Percentiles rank a stretch among this genome's conserved stretches.
phyloP scores from a whole-genome alignment of 2,888 invertebrate species.

The Calliopum simillimum region DNA sequence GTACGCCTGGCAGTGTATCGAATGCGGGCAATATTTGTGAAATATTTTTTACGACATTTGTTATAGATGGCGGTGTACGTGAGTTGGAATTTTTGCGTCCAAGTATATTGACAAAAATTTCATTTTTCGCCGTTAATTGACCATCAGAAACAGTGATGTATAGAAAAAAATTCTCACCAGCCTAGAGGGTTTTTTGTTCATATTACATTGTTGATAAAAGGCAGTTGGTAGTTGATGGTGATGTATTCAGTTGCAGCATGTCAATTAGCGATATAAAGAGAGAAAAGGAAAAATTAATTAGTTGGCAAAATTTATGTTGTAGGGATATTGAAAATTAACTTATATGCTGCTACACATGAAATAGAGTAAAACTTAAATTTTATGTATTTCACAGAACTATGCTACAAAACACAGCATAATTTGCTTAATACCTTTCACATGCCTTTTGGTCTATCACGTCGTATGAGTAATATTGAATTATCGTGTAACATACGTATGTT shows the following conservation, averaged over 20 bases:
- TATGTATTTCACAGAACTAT: too few species aligned
- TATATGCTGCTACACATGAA: too few species aligned
- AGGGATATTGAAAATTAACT: too few species aligned
- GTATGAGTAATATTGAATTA: too few species aligned
- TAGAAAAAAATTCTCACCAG: constrained; percentile 74
- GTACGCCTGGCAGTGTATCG: constrained; percentile 63
- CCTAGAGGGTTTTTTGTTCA: constrained; percentile 65
- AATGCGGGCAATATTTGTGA: constrained; percentile 64
- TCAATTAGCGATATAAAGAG: not conserved
- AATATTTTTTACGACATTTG: constrained; percentile 60
- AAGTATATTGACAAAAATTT: constrained; percentile 75
- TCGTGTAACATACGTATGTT: too few species aligned
- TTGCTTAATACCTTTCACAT: too few species aligned
- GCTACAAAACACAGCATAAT: too few species aligned
- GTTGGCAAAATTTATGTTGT: not conserved
- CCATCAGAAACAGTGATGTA: constrained; percentile 79
- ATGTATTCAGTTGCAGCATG: not conserved
- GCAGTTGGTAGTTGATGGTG: too few species aligned
- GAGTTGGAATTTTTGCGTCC: constrained; percentile 51
- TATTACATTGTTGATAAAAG: not conserved
- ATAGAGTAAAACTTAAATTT: too few species aligned
- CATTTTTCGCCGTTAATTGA: constrained; percentile 73
- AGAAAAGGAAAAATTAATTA: not conserved
- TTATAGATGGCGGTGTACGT: constrained; percentile 59
- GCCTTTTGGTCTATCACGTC: too few species aligned